Conservation (phyloP, 2,113 vertebrate species). For the Phaetusa simplex region DNA sequence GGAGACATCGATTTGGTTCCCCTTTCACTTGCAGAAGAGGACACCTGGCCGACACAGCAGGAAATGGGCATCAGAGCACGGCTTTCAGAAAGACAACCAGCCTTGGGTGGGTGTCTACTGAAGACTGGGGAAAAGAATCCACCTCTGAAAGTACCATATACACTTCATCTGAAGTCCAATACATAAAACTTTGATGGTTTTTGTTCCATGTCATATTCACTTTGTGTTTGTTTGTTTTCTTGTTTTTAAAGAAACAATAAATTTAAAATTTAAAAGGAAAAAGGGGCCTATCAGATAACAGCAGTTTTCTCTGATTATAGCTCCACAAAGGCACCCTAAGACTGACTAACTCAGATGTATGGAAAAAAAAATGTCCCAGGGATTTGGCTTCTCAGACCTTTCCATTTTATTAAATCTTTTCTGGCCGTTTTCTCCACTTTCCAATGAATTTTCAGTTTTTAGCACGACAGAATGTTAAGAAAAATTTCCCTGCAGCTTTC, state of each 20-base stretch:
- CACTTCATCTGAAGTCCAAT: not conserved
- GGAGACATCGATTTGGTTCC: rapidly evolving
- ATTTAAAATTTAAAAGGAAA: not conserved
- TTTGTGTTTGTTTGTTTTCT: not conserved
- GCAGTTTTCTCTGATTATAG: not conserved
- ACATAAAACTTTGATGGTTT: not conserved
- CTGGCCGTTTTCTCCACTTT: not conserved
- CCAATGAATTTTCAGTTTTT: not conserved
- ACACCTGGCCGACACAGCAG: not conserved
- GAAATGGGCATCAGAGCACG: rapidly evolving
- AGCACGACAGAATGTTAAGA: not conserved
- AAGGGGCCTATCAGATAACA: not conserved
- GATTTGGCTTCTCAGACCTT: not conserved
- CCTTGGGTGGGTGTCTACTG: not conserved
- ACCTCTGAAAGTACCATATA: not conserved
- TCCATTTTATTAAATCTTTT: not conserved
- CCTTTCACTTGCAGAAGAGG: not conserved
- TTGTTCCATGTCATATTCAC: not conserved
- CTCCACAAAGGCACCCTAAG: not conserved
- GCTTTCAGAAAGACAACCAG: not conserved
- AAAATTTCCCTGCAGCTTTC: not conserved
- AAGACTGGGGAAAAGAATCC: not conserved
- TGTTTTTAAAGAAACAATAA: not conserved
- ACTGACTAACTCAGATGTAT: not conserved
- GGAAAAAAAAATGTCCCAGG: not conserved